phyloP scores from a whole-genome alignment of 2,113 vertebrate species.

The Ammodytes dubius region DNA sequence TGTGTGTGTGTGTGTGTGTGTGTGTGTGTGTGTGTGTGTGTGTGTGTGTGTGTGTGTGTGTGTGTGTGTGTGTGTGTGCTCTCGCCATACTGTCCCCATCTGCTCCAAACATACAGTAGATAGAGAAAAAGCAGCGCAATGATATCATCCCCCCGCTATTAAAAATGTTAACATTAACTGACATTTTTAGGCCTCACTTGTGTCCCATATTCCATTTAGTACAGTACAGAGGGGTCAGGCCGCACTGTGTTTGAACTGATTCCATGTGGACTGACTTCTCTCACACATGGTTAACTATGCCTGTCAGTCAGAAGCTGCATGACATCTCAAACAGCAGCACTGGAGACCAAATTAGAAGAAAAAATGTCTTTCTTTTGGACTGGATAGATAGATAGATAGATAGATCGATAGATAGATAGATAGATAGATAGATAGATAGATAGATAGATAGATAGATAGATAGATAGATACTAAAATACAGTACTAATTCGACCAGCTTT shows the following conservation, averaged over 20 bases:
- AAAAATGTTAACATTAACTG: conserved; percentile 27
- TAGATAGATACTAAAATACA: not conserved
- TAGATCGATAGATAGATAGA: too few relatives aligned
- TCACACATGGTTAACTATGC: conserved; percentile 24
- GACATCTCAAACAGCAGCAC: not conserved
- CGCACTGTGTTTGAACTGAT: conserved; percentile 6
- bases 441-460: not conserved
- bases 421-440: not conserved
- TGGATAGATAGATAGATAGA: too few relatives aligned
- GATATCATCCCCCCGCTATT: conserved; percentile 26
- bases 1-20: too few relatives aligned
- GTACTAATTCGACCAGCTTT: not conserved
- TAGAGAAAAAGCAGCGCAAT: conserved; percentile 3
- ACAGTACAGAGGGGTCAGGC: conserved; percentile 10
- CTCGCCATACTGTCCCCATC: conserved; percentile 17
- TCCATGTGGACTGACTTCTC: conserved; percentile 20
- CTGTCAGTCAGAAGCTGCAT: conserved; percentile 12
- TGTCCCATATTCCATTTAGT: not conserved
- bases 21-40: too few relatives aligned
- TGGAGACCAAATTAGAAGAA: not conserved
- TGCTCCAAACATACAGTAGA: not conserved
- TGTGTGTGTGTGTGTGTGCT: too few relatives aligned
- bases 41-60: too few relatives aligned
- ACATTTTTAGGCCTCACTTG: conserved; percentile 11
- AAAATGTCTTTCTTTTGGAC: not conserved